Base-by-base conservation (phyloP, 2,888 invertebrate genomes). In the Syrphus vitripennis region DNA sequence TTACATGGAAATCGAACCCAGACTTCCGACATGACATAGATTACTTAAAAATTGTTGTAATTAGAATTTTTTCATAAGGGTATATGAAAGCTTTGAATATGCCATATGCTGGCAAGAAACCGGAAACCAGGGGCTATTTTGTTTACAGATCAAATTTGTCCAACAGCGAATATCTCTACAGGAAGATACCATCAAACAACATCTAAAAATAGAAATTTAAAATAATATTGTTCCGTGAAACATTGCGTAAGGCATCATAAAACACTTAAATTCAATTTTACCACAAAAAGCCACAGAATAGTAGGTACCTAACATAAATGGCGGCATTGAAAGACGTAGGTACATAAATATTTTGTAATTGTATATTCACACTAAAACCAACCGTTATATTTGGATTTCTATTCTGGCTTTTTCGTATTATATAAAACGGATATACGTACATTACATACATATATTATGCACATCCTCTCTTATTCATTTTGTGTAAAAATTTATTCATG, bases 181-280 rank as follows among this genome's bases (percentile, higher is more conserved):
- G n/a, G n/a, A n/a, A n/a, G n/a, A n/a, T n/a, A n/a, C n/a, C n/a
- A n/a, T n/a, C n/a, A n/a, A n/a, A n/a, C n/a, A n/a, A n/a, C n/a
- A n/a, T n/a, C n/a, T n/a, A n/a, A n/a, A n/a, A n/a, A n/a, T n/a
- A n/a, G n/a, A n/a, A n/a, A n/a, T n/a, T n/a, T n/a, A 50, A 45
- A 50, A 50, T 50, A 26, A 50, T 26, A 50, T 26, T 50, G 24
- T 50, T 24, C 50, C 50, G 26, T 50, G 26, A 26, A 50, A 50
- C 50, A n/a, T 24, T 50, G 50, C n/a, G 10, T 5, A 48, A 24
- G 24, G 24, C 50, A 26, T 50, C 50, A 50, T 50, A 50, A n/a
- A 50, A 50, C 42, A 45, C 57, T 63, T 67, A 71, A 71, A 75
- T 76, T 80, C 71, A 80, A 76, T 71, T 75, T 75, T 19, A 21